These are phyloP conservation scores for Zosterops lateralis DNA, from an alignment of 2,113 vertebrate genomes.

Conservation along the genomic window DNA sequence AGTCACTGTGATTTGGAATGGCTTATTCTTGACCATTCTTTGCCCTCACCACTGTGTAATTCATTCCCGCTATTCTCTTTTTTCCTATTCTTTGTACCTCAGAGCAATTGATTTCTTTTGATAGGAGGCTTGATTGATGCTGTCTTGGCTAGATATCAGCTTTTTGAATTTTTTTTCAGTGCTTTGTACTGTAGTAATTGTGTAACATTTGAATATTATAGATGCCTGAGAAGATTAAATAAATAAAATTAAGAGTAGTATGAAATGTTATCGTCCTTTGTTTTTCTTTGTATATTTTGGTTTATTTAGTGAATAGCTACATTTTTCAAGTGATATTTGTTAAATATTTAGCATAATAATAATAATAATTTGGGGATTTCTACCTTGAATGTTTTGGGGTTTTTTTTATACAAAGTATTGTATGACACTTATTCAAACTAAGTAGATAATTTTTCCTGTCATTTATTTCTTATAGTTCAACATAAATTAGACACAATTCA, in stretches of 20 bases:
- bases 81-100: background rate
- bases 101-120: conserved; percentile 6
- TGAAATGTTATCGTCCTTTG: background rate
- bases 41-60: background rate
- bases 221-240: background rate
- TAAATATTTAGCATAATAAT: background rate
- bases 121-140: background rate
- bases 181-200: background rate
- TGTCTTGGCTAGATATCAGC: conserved; percentile 9
- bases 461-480: conserved; percentile 16
- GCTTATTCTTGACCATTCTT: background rate
- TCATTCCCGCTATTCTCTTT: background rate
- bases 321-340: background rate
- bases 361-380: background rate
- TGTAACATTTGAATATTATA: background rate
- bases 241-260: background rate
- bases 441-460: conserved; percentile 18
- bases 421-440: background rate
- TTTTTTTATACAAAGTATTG: background rate
- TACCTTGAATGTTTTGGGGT: background rate
- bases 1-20: background rate
- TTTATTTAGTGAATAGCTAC: conserved; percentile 10
- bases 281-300: conserved; percentile 11
- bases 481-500: background rate
- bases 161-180: background rate